Conservation (phyloP, 1,140 invertebrate species). For the Drosophila subpulchrella region DNA sequence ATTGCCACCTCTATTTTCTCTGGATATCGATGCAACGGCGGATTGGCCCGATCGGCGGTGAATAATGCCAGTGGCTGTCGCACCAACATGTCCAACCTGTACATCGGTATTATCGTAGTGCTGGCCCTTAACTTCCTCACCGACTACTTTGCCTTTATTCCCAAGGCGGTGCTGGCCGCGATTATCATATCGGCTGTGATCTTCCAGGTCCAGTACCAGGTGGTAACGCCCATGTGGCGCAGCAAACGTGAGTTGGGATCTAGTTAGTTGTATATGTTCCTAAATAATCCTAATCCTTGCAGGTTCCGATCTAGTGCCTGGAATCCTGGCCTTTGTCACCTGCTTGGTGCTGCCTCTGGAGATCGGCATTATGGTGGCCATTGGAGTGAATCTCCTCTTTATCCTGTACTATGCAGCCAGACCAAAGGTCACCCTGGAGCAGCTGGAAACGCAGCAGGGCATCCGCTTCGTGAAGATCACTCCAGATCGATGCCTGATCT, state of each 20-base stretch:
- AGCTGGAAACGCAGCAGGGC: conserved; percentile 88
- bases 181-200: conserved; percentile 94
- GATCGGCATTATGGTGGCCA: conserved; percentile 95
- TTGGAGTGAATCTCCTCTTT: conserved; percentile 93
- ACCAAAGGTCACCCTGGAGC: conserved; percentile 92
- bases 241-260: conserved; percentile 88
- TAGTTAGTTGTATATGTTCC: background rate
- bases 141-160: conserved; percentile 93
- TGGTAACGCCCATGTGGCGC: conserved; percentile 91
- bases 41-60: conserved; percentile 93
- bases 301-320: conserved; percentile 95
- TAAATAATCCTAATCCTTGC: conserved; percentile 13
- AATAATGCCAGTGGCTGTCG: conserved; percentile 95
- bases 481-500: conserved; percentile 93
- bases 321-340: conserved; percentile 92
- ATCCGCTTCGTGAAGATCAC: conserved; percentile 92
- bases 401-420: conserved; percentile 95
- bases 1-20: conserved; percentile 95
- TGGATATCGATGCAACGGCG: conserved; percentile 94
- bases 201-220: conserved; percentile 92
- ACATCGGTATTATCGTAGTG: conserved; percentile 89
- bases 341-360: conserved; percentile 94
- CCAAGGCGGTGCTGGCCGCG: conserved; percentile 90
- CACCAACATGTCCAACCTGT: conserved; percentile 93
- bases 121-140: conserved; percentile 90